These are phyloP conservation scores for Luehdorfia chinensis DNA, from an alignment of 1,140 invertebrate genomes.

Conservation along the genomic window DNA sequence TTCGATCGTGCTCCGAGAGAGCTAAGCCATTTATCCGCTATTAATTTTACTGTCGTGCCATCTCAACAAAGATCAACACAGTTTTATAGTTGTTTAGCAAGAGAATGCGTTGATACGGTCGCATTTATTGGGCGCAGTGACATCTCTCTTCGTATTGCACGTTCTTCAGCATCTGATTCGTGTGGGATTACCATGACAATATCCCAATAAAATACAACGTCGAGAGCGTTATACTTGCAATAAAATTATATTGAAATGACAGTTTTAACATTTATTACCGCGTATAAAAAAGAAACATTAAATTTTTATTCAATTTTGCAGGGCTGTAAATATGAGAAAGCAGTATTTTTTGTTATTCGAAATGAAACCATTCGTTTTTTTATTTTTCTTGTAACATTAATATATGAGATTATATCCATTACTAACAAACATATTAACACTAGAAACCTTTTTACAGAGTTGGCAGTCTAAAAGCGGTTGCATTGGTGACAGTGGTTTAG, in stretches of 20 bases:
- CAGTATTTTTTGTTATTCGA: too few relatives aligned
- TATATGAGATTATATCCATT: too few relatives aligned
- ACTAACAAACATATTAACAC: too few relatives aligned
- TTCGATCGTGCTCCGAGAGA: constrained; percentile 31
- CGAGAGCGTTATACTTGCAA: constrained; percentile 1
- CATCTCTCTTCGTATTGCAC: constrained; percentile 20
- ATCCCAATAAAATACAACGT: constrained; percentile 9
- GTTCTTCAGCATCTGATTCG: constrained; percentile 6
- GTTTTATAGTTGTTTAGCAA: constrained; percentile 21
- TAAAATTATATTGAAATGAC: constrained; percentile 15
- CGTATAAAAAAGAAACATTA: constrained; percentile 6
- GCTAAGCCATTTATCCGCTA: constrained; percentile 38
- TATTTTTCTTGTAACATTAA: too few relatives aligned
- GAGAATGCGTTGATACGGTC: constrained; percentile 14
- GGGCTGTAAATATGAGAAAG: not conserved
- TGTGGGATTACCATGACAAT: constrained; percentile 6
- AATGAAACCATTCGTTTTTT: too few relatives aligned
- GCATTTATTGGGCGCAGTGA: constrained; percentile 22
- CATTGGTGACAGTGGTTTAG: too few relatives aligned
- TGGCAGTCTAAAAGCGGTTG: too few relatives aligned
- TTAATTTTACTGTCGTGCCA: constrained; percentile 44
- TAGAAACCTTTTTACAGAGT: too few relatives aligned
- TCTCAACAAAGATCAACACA: constrained; percentile 29
- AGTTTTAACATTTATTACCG: constrained; percentile 13
- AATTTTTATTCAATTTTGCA: constrained; percentile 2